phyloP scores from a whole-genome alignment of 2,888 invertebrate genomes.

The Drosophila nr. medialis region DNA sequence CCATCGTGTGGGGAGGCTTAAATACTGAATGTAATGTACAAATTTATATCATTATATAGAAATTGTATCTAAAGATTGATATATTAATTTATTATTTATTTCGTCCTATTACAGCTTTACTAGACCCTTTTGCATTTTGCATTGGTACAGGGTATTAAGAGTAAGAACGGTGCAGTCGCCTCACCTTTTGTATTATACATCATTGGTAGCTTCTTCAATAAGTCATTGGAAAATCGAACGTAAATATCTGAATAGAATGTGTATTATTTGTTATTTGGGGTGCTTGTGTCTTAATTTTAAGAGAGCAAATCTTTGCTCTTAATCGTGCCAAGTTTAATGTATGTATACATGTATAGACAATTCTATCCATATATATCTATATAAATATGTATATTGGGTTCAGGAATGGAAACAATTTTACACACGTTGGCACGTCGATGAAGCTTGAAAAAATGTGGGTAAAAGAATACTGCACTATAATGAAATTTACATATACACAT shows the following conservation, averaged over 20 bases:
- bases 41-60: neutral
- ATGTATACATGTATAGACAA: neutral
- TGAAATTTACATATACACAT: slow-evolving; percentile 23
- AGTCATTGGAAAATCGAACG: neutral
- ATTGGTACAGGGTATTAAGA: neutral
- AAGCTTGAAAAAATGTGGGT: slow-evolving; percentile 17
- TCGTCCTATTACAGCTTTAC: neutral
- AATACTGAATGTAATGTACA: slow-evolving; percentile 1
- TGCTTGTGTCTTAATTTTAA: slow-evolving; percentile 1
- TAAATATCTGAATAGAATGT: neutral
- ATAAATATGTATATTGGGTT: neutral
- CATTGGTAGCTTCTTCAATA: neutral
- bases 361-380: neutral
- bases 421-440: slow-evolving; percentile 15
- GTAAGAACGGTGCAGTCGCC: neutral
- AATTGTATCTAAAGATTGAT: neutral
- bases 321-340: neutral
- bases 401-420: slow-evolving; percentile 14
- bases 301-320: slow-evolving; percentile 1
- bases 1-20: neutral
- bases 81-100: neutral
- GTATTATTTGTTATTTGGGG: neutral
- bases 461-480: slow-evolving; percentile 33
- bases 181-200: neutral
- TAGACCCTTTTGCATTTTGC: neutral